These are phyloP conservation scores for Mustela nigripes DNA, from an alignment of 2,113 vertebrate genomes.

Conservation along the genomic window DNA sequence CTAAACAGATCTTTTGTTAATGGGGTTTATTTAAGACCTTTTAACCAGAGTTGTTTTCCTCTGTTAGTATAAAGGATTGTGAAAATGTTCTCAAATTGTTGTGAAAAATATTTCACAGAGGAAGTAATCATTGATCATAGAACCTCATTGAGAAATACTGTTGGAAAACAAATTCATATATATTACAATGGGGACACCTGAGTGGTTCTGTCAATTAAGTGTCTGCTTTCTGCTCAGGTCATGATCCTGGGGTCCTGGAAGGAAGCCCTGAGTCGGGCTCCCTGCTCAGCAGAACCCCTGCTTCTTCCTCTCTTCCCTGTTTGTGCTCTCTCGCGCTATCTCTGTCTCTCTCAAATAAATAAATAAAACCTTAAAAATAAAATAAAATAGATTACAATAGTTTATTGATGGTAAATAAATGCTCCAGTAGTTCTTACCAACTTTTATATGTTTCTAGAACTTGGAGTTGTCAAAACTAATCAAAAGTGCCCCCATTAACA, in stretches of 20 bases:
- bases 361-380: too few species aligned
- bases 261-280: too few species aligned
- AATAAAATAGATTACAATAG: not conserved
- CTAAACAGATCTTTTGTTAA: not conserved
- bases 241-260: too few species aligned
- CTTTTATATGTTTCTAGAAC: not conserved
- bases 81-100: not conserved
- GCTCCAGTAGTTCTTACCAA: not conserved
- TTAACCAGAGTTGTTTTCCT: not conserved
- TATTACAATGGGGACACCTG: too few species aligned
- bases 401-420: not conserved
- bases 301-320: too few species aligned
- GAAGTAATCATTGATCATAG: not conserved
- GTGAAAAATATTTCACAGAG: not conserved
- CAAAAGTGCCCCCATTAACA: not conserved
- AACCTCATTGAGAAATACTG: not conserved
- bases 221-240: too few species aligned
- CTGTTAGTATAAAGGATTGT: not conserved
- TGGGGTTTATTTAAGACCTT: not conserved
- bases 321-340: accelerated
- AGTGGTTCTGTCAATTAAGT: too few species aligned
- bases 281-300: too few species aligned
- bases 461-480: not conserved
- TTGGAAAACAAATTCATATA: not conserved
- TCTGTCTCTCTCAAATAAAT: too few species aligned